These are phyloP conservation scores for Chaetorhynchus papuensis DNA, from an alignment of 2,113 vertebrate genomes.

Conservation along the genomic window DNA sequence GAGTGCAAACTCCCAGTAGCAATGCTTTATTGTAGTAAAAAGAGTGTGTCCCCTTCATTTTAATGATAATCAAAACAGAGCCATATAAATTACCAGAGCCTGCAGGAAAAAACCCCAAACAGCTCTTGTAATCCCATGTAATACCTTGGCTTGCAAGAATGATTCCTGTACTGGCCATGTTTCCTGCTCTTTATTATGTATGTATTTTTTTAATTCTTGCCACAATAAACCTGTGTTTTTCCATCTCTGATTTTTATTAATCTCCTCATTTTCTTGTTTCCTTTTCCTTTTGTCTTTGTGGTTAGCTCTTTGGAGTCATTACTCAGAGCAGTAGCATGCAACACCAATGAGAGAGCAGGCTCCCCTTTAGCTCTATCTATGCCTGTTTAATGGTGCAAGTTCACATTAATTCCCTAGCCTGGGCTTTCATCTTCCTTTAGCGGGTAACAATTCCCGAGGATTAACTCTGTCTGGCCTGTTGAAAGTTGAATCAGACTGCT, in stretches of 20 bases:
- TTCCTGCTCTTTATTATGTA: neutral
- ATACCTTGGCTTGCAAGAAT: neutral
- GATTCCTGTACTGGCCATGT: neutral
- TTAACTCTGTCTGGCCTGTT: slow-evolving; percentile 41
- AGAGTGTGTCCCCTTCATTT: neutral
- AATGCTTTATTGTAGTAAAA: slow-evolving; percentile 9
- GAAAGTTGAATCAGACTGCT: slow-evolving; percentile 36
- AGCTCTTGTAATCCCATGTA: neutral
- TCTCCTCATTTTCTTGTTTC: neutral
- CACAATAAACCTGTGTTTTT: neutral
- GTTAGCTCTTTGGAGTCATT: neutral
- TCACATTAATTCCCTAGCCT: slow-evolving; percentile 24
- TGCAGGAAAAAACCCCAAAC: neutral
- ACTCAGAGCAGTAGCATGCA: neutral
- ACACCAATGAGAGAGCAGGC: neutral
- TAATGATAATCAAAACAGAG: slow-evolving; percentile 41
- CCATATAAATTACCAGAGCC: neutral
- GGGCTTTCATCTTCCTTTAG: slow-evolving; percentile 59
- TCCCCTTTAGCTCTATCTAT: neutral
- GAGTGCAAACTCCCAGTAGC: neutral
- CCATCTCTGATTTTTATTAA: neutral
- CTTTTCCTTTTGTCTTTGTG: neutral
- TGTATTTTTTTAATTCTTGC: neutral
- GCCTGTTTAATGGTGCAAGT: slow-evolving; percentile 22
- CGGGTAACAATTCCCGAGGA: slow-evolving; percentile 13